Evolutionary conservation across 2,888 invertebrate genomes (phyloP).

Genomic region (Meteorus colon): DNA sequence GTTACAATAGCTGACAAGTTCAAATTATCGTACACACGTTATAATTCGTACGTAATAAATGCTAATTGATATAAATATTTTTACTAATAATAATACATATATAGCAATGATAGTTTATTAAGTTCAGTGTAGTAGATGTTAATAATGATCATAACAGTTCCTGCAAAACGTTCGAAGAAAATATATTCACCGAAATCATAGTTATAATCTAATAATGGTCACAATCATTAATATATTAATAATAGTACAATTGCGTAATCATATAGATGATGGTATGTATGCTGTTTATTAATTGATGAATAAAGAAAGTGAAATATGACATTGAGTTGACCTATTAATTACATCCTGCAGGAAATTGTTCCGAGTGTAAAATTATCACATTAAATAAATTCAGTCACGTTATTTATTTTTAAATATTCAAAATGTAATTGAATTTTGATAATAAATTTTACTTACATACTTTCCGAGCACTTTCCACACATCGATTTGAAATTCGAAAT

Average conservation of each 20-base stretch:
- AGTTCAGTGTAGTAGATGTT: neutral
- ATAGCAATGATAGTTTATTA: neutral
- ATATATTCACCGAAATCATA: neutral
- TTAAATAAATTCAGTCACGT: neutral
- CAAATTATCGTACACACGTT: neutral
- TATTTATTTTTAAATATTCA: neutral
- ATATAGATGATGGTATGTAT: conserved; percentile 7
- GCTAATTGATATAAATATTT: neutral
- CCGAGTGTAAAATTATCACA: neutral
- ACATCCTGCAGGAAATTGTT: neutral
- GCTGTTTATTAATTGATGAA: neutral
- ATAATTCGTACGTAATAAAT: neutral
- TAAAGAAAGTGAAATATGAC: neutral
- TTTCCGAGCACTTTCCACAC: neutral
- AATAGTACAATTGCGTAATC: conserved; percentile 2
- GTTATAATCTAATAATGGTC: neutral
- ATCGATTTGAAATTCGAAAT: neutral
- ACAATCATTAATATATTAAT: neutral
- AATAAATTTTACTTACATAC: neutral
- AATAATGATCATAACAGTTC: too few relatives aligned
- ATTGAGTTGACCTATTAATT: neutral
- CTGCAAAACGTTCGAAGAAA: too few relatives aligned
- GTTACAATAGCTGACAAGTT: neutral
- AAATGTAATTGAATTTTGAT: neutral
- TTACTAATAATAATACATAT: neutral